These are phyloP conservation scores for Labroides dimidiatus DNA, from an alignment of 2,797 vertebrate genomes.

Conservation along the genomic window DNA sequence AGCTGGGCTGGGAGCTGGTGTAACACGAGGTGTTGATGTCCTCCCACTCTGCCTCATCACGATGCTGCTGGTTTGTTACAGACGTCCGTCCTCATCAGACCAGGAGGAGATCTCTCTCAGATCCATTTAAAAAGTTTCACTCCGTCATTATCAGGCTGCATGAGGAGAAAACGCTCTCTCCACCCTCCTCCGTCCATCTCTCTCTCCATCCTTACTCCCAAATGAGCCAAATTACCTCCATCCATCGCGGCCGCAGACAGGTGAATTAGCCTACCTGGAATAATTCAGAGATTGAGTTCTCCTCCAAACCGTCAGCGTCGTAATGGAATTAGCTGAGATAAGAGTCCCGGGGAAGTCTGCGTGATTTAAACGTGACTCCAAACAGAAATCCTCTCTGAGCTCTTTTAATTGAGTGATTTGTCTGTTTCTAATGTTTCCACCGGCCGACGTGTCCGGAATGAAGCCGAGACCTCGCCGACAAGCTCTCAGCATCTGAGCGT, in stretches of 20 bases:
- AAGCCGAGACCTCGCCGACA: conserved; percentile 83
- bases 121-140: too few species aligned
- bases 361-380: conserved; percentile 90
- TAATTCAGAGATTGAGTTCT: conserved; percentile 87
- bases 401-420: conserved; percentile 94
- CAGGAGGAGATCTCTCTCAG: too few species aligned
- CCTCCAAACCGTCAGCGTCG: conserved; percentile 60
- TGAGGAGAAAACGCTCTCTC: conserved; percentile 2
- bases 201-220: conserved; percentile 81
- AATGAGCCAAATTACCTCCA: conserved; percentile 93
- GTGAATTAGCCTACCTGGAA: conserved; percentile 90
- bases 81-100: too few species aligned
- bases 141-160: too few species aligned
- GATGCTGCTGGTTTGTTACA: too few species aligned
- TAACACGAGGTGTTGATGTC: too few species aligned
- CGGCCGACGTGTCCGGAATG: conserved; percentile 84
- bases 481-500: too few species aligned
- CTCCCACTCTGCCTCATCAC: too few species aligned
- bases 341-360: conserved; percentile 79
- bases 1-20: too few species aligned
- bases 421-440: conserved; percentile 89
- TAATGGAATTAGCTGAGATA: conserved; percentile 87
- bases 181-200: conserved; percentile 60
- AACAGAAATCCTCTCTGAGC: conserved; percentile 84
- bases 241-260: conserved; percentile 90